Evolutionary conservation across 2,888 invertebrate genomes (phyloP).

Genomic region (Tiphia femorata): DNA sequence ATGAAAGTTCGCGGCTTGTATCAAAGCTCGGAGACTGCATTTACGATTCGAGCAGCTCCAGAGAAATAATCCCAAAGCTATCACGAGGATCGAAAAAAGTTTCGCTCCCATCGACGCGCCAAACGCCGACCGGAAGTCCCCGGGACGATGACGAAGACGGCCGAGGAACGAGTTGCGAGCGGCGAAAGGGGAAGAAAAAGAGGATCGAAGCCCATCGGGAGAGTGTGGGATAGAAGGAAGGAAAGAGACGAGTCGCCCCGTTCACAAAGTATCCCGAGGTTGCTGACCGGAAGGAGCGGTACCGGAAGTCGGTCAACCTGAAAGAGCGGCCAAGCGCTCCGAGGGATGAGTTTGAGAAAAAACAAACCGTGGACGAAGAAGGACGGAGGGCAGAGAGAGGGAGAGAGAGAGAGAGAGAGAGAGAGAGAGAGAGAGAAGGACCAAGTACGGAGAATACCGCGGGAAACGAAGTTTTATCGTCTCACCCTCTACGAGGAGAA

Average conservation of each 20-base stretch:
- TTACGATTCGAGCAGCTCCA: too few relatives aligned
- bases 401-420: conserved; percentile 5
- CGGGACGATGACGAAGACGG: not conserved
- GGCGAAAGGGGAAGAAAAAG: not conserved
- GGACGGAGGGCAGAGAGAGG: conserved; percentile 18
- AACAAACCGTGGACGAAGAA: too few relatives aligned
- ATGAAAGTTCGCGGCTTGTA: too few relatives aligned
- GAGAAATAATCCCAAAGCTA: too few relatives aligned
- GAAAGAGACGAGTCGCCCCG: conserved; percentile 2
- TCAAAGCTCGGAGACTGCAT: too few relatives aligned
- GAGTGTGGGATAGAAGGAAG: not conserved
- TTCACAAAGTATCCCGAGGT: conserved; percentile 11
- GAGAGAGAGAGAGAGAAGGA: not conserved
- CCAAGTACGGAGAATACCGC: not conserved
- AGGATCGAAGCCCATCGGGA: not conserved
- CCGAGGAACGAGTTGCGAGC: not conserved
- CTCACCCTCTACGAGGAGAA: conserved; percentile 6
- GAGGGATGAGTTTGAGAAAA: conserved; percentile 27
- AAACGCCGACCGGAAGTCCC: too few relatives aligned
- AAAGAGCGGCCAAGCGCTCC: conserved; percentile 21
- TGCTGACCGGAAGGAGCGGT: conserved; percentile 31
- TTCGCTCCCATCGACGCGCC: too few relatives aligned
- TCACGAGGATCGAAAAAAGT: too few relatives aligned
- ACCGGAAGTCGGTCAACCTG: conserved; percentile 50
- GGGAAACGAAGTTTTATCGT: conserved; percentile 29